A percentile compares a stretch with the other conserved stretches of the same genome.
Evolutionary conservation across 1,140 invertebrate genomes (phyloP).

Genomic region (Penaeus japonicus): DNA sequence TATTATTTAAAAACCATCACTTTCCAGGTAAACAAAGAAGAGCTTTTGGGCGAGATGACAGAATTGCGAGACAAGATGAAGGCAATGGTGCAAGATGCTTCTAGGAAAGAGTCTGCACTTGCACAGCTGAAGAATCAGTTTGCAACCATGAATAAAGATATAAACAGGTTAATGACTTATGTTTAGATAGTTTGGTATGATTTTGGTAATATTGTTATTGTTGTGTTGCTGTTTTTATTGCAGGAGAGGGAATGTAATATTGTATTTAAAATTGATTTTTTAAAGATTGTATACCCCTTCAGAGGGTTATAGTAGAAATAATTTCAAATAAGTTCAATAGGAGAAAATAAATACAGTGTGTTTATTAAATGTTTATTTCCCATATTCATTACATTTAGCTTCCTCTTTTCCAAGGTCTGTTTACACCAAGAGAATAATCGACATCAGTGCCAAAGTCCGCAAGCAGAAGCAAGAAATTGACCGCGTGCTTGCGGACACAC

Average conservation of each 20-base stretch:
- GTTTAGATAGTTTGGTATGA: neutral
- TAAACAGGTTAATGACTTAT: constrained; percentile 35
- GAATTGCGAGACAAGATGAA: constrained; percentile 35
- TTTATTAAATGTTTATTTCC: neutral
- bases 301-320: no score
- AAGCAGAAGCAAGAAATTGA: constrained; percentile 55
- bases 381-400: neutral
- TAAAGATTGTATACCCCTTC: no score
- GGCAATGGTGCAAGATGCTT: constrained; percentile 47
- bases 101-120: constrained; percentile 34
- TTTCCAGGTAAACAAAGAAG: constrained; percentile 35
- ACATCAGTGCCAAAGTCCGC: constrained; percentile 55
- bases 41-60: constrained; percentile 2
- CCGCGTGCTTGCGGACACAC: constrained; percentile 35
- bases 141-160: constrained; percentile 45
- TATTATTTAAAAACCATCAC: no score
- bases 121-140: constrained; percentile 34
- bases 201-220: neutral
- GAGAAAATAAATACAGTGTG: neutral
- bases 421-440: constrained; percentile 56
- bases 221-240: no score
- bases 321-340: no score
- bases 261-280: no score
- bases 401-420: constrained; percentile 39
- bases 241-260: no score